Evolutionary conservation across 1,140 invertebrate species (phyloP).

Genomic region (Condylostylus longicornis): DNA sequence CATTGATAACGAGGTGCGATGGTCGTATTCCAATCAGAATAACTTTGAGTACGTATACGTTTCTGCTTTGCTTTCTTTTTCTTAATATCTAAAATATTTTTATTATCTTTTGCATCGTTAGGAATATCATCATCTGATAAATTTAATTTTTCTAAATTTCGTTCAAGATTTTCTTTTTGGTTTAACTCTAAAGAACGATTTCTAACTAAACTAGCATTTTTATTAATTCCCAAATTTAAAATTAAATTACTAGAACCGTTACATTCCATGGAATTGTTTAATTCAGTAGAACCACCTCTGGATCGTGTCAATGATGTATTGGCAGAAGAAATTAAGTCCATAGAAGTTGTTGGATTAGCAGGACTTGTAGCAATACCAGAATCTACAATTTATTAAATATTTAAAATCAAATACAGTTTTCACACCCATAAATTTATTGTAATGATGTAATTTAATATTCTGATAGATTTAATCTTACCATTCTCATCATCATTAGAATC

Average conservation of each 20-base stretch:
- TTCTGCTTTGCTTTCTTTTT: slow-evolving; percentile 10
- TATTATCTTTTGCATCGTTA: no score
- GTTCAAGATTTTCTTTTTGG: neutral
- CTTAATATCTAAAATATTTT: no score
- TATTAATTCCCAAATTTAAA: slow-evolving; percentile 19
- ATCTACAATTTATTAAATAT: slow-evolving; percentile 11
- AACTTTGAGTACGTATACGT: slow-evolving; percentile 26
- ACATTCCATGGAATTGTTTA: no score
- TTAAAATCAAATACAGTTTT: neutral
- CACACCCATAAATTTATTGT: neutral
- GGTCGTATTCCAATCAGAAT: slow-evolving; percentile 35
- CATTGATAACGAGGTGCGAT: slow-evolving; percentile 48
- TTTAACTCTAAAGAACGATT: slow-evolving; percentile 15
- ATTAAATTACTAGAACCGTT: slow-evolving; percentile 11
- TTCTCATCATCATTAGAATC: slow-evolving; percentile 33
- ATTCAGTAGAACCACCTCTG: no score
- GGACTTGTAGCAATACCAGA: slow-evolving; percentile 30
- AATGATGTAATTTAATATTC: no score
- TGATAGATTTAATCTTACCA: slow-evolving; percentile 16
- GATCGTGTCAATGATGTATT: no score
- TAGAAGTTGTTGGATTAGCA: no score
- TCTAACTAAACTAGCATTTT: slow-evolving; percentile 20
- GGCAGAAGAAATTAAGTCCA: neutral
- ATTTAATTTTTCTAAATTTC: neutral
- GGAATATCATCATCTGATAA: neutral